Evolutionary conservation across 2,797 vertebrate species (phyloP), one percentile per base, ranked within the genome.

Genomic region (Alosa sapidissima): DNA sequence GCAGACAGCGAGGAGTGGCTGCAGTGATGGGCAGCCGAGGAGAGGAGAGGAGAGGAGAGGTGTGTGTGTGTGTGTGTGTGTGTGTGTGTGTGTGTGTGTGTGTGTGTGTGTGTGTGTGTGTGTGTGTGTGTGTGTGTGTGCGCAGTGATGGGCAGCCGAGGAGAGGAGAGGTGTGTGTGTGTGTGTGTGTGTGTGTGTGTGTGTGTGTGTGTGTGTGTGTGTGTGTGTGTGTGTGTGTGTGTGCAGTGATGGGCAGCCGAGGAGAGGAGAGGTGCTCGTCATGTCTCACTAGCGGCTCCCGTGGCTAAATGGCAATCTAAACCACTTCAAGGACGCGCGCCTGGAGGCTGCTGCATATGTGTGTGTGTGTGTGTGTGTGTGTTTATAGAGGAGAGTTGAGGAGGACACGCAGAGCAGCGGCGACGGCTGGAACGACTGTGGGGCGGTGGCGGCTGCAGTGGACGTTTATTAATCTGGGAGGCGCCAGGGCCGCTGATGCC

Each of bases 251-350:
- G 3, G 54, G 81, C 58, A 24, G 58, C n/a, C 8, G 28, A 28
- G 28, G 28, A 28, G 7, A 24, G 21, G 19, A 58, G n/a, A 62
- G 58, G 7, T 0, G 5, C 60, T 82, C 83, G 58, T 88, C 68
- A 81, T 82, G 55, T 83, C 82, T 87, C 72, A 85, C 85, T 62
- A 49, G 51, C 24, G 6, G 87, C 87, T 89, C 90, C 90, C 83
- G 86, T 89, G 89, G 89, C 88, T 90, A 91, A 92, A 87, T 87
- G 89, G 89, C 85, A 84, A 88, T 83, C 88, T 90, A 88, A 90
- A 92, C 88, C 89, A 89, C 86, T 86, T 89, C 89, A 90, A 92
- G 85, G 85, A 85, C 82, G 84, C 36, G 13, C 78, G 60, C 82
- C 81, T 60, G 62, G 81, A 85, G 84, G 82, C 87, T 41, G 41